phyloP scores from a whole-genome alignment of 2,888 invertebrate species.

The Metopia argyrocephala region DNA sequence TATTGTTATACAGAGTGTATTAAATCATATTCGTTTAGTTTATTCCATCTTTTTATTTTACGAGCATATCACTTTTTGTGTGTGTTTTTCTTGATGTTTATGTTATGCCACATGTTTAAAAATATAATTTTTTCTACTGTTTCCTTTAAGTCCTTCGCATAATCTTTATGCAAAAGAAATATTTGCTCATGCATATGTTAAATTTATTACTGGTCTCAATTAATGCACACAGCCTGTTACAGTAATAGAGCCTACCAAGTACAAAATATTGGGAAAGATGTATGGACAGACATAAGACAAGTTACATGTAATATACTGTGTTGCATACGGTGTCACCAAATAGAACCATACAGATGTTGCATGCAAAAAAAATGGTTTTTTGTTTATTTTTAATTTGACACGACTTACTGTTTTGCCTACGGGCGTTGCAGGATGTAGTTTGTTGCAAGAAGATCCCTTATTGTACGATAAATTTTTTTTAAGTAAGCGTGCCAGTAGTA shows the following conservation, averaged over 20 bases:
- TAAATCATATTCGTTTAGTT: slow-evolving; percentile 18
- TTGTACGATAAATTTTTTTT: slow-evolving; percentile 20
- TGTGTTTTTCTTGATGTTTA: slow-evolving; percentile 20
- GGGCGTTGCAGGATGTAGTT: slow-evolving; percentile 58
- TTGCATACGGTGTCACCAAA: slow-evolving; percentile 36
- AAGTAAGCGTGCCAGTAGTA: slow-evolving; percentile 58
- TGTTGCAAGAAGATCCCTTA: background rate
- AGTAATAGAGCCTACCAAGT: background rate
- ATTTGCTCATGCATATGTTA: slow-evolving; percentile 50
- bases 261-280: too few species aligned
- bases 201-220: slow-evolving; percentile 25
- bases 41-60: background rate
- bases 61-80: too few species aligned
- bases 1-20: slow-evolving; percentile 1
- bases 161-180: slow-evolving; percentile 32
- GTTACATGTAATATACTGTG: slow-evolving; percentile 22
- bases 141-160: slow-evolving; percentile 39
- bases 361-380: slow-evolving; percentile 10
- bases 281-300: background rate
- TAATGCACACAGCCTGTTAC: background rate
- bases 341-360: slow-evolving; percentile 47
- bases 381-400: slow-evolving; percentile 16
- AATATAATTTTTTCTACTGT: slow-evolving; percentile 36
- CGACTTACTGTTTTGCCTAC: background rate
- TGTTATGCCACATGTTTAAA: slow-evolving; percentile 50